Evolutionary conservation across 2,797 vertebrate genomes (phyloP), one percentile per base, ranked within the genome.

Genomic region (Eptatretus atami): DNA sequence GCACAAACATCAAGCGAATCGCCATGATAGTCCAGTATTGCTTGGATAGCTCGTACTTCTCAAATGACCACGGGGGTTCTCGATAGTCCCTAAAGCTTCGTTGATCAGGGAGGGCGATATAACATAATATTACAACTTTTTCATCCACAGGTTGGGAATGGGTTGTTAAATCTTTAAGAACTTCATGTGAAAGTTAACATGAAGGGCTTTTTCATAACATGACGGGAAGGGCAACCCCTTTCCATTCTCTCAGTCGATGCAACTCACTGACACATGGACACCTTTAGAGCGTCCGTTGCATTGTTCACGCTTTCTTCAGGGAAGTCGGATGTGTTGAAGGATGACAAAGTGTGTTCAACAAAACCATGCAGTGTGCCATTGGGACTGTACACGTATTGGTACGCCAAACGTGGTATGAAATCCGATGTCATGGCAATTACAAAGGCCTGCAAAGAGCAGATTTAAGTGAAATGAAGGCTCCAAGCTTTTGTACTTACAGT

Each of bases 351-450:
- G 73, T 96, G 84, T 75, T 96, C 84, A 65, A 95, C 77, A 71
- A 98, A 98, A 76, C 92, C 92, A 4, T 95, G 77, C 78, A 96
- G 82, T 71, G 82, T 87, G 65, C 92, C 90, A 0, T 80, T 81
- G 68, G 77, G 75, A 67, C 92, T 96, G 71, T 84, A 98, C 70
- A 79, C 79, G 66, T 98, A 94, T 71, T 82, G 86, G 71, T 95
- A 98, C 71, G 93, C 81, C 2, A 98, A 81, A 65, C 92, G 85
- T 9, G 92, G 90, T 68, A 98, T 84, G 73, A 98, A 95, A 76
- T 94, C 92, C 0, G 92, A 98, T 6, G 90, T 96, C 75, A 95
- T 77, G 54, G 90, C 79, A 64, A 96, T 96, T 69, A 96, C 88
- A 70, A 98, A 96, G 69, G 88, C 90, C 88, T 94, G 70, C 60